These are phyloP conservation scores for Prolemur simus DNA, from an alignment of 2,113 vertebrate genomes.

Conservation along the genomic window DNA sequence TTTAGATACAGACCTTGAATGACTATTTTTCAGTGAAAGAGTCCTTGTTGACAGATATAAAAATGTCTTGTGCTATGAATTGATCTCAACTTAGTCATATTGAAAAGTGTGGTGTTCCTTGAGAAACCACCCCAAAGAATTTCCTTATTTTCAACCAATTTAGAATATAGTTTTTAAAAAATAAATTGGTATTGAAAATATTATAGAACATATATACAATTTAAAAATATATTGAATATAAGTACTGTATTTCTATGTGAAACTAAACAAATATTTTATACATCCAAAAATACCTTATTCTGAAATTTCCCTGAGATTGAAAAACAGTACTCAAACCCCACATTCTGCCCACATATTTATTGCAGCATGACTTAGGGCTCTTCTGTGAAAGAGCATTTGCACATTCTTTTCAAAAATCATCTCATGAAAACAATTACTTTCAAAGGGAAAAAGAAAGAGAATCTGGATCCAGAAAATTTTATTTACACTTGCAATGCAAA, in stretches of 20 bases:
- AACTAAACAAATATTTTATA: neutral
- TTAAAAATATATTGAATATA: neutral
- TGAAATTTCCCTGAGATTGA: neutral
- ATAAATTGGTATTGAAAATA: neutral
- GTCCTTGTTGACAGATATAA: conserved; percentile 12
- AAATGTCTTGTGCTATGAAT: conserved; percentile 26
- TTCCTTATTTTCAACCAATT: conserved; percentile 15
- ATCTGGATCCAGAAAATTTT: neutral
- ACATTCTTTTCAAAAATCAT: neutral
- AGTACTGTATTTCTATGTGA: neutral
- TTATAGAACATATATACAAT: neutral
- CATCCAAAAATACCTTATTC: neutral
- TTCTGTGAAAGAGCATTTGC: neutral
- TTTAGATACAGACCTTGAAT: conserved; percentile 25
- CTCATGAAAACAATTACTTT: conserved; percentile 9
- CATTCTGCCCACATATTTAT: neutral
- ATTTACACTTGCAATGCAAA: neutral
- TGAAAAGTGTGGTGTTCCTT: neutral
- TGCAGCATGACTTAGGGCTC: neutral
- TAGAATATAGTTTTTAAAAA: neutral
- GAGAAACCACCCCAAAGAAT: neutral
- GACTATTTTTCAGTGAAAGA: neutral
- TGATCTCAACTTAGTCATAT: neutral
- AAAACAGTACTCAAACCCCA: neutral
- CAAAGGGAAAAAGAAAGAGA: neutral